Evolutionary conservation across 2,888 invertebrate species (phyloP), one percentile per base, ranked within the genome.

Genomic region (Nematopogon swammerdamellus): DNA sequence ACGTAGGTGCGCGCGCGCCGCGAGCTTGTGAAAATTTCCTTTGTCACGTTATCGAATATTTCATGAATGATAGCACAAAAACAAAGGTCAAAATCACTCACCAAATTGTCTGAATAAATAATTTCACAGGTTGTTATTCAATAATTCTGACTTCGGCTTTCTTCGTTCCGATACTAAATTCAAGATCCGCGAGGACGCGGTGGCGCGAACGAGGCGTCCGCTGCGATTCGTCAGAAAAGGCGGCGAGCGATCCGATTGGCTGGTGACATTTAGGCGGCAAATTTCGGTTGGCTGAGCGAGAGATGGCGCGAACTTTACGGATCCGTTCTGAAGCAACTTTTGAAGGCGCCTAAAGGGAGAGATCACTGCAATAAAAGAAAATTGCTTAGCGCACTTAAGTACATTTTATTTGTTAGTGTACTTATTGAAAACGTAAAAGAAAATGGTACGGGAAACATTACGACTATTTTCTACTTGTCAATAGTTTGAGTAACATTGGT

Each of bases 111-210:
- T 47, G 63, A 62, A 62, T 62, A 61, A 58, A 64, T 47, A 63
- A 67, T 65, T 60, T 67, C 67, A 67, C 65, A 36, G 36, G n/a
- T 36, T 36, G 36, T 36, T 36, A 36, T 14, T 36, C 36, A 36
- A 36, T 36, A 36, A 67, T 72, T 75, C 73, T 71, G 67, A 70
- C 68, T 69, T 70, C 79, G 76, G 72, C 73, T 74, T 76, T 76
- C 76, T 70, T 74, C 63, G 65, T 14, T 14, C 36, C 65, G 67
- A 76, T 73, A 79, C 79, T 77, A 77, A 77, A 75, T 77, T 77
- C 70, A 65, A 77, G 77, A 74, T 74, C 75, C 70, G 74, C 72
- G 72, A 71, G 68, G 79, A 77, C 74, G 76, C 79, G 68, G 63
- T 72, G 71, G 72, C 72, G 68, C 72, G 74, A 77, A 75, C n/a